Evolutionary conservation across 2,113 vertebrate species (phyloP).

Genomic region (Oryzias curvinotus): DNA sequence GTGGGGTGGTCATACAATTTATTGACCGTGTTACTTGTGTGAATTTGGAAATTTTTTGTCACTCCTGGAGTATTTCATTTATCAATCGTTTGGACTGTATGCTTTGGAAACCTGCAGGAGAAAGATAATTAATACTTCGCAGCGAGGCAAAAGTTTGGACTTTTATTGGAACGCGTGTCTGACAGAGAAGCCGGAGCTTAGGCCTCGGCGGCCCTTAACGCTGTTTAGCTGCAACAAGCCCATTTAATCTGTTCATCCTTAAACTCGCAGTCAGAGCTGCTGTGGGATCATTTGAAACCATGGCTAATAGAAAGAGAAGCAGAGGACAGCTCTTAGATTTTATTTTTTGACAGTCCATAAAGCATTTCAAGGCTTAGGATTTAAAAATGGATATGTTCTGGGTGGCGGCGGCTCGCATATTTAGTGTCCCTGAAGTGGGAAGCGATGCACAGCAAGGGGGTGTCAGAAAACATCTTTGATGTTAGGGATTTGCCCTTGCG

Average conservation of each 20-base stretch:
- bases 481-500: constrained; percentile 36
- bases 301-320: constrained; percentile 27
- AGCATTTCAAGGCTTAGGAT: constrained; percentile 1
- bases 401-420: constrained; percentile 1
- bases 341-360: constrained; percentile 9
- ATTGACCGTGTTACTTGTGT: no score
- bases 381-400: constrained; percentile 22
- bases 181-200: no score
- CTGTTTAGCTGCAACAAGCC: no score
- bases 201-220: no score
- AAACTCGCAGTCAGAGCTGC: constrained; percentile 1
- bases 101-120: no score
- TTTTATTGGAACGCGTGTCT: no score
- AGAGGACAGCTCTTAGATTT: constrained; percentile 3
- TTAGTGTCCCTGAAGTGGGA: constrained; percentile 34
- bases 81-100: no score
- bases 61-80: no score
- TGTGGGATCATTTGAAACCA: constrained; percentile 11
- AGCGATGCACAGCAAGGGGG: constrained; percentile 13
- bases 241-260: constrained; percentile 27
- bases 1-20: no score
- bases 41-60: no score
- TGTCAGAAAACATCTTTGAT: constrained; percentile 43
- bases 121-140: no score
- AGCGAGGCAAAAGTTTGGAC: no score